Percentiles rank a stretch among this genome's conserved stretches.
These are phyloP conservation scores for Nycticebus coucang DNA, from an alignment of 2,113 vertebrate genomes.

Conservation along the genomic window DNA sequence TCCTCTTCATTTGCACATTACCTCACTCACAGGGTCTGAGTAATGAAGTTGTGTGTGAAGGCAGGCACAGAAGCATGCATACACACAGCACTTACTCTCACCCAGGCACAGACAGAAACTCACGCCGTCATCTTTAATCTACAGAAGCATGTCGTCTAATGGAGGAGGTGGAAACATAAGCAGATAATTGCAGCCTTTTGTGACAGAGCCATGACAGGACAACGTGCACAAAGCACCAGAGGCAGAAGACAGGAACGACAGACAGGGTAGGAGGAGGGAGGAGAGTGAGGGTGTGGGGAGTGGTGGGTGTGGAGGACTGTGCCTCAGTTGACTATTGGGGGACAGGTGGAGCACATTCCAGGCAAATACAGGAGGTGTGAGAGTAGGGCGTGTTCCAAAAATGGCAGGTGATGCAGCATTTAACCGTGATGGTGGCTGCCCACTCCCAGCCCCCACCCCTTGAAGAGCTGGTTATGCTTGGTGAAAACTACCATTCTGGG, in stretches of 20 bases:
- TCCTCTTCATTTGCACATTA: not conserved
- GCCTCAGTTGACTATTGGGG: rapidly evolving
- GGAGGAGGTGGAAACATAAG: not conserved
- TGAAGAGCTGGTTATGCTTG: not conserved
- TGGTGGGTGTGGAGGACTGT: not conserved
- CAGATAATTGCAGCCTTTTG: not conserved
- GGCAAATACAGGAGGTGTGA: not conserved
- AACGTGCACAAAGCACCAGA: not conserved
- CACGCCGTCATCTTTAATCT: not conserved
- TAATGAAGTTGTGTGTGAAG: not conserved
- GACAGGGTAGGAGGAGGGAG: not conserved
- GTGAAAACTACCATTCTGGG: not conserved
- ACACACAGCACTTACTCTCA: not conserved
- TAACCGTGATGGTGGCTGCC: not conserved
- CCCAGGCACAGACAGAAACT: not conserved
- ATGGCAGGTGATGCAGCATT: not conserved
- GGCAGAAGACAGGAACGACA: not conserved
- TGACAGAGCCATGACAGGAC: not conserved
- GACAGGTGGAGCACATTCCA: not conserved
- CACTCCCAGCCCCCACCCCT: not conserved
- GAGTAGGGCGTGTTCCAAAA: not conserved
- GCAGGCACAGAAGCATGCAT: not conserved
- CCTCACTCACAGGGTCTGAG: not conserved
- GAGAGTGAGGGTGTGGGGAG: not conserved
- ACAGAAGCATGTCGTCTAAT: not conserved